Evolutionary conservation across 2,888 invertebrate genomes (phyloP), one percentile per base, ranked within the genome.

Genomic region (Cheilosia vernalis): DNA sequence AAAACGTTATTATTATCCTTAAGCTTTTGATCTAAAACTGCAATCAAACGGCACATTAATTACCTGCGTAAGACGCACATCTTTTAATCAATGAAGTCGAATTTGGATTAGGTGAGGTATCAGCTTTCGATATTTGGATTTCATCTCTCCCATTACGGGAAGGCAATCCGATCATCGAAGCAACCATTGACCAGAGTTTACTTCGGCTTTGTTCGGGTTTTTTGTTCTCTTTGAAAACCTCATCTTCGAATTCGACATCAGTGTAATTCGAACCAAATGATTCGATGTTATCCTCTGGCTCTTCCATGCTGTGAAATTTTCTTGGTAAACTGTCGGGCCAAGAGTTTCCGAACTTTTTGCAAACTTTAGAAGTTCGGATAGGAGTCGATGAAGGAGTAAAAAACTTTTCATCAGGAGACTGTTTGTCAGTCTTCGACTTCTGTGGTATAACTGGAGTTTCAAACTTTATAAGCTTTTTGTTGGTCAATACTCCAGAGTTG

Each of bases 11-110:
- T 4, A 42, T 82, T 47, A 10, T 33, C 1, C 1, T 5, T 51
- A n/a, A 6, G 21, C 24, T 64, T 17, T 56, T 19, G 24, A 33
- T 17, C n/a, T 6, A n/a, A 15, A 24, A 17, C 3, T 10, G 6
- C 21, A 40, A 53, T 13, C 19, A 37, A 7, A 13, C 24, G n/a
- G 4, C 7, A 7, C 27, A 33, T 2, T 66, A 89, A n/a, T 1
- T 66, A 89, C 89, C 89, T 53, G 92, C 91, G 87, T 91, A 90
- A 27, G 92, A 92, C 27, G 91, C 91, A 63, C 91, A 91, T 21
- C 90, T 89, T 58, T 88, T 88, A 10, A 91, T 89, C 2, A 91
- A 67, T 0, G 91, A 90, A 9, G 88, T 88, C 3, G 88, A 86
- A 24, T 88, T 87, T 5, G 58, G 73, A 24, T 69, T 63, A 2